phyloP scores from a whole-genome alignment of 2,888 invertebrate genomes.

The Pyralis farinalis region DNA sequence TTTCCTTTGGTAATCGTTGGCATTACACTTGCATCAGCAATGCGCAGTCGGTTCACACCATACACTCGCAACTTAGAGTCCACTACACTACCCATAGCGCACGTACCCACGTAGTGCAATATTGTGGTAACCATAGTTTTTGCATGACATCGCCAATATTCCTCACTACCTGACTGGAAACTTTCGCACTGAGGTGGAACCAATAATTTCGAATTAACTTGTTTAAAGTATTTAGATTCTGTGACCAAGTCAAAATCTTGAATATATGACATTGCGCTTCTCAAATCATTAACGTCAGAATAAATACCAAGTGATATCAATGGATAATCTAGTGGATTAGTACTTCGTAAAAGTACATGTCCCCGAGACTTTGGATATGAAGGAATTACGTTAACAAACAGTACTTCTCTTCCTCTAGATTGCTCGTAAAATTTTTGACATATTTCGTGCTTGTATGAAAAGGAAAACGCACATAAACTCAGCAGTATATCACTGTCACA shows the following conservation, averaged over 20 bases:
- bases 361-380: slow-evolving; percentile 46
- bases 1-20: slow-evolving; percentile 58
- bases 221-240: slow-evolving; percentile 35
- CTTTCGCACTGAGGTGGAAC: slow-evolving; percentile 29
- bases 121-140: slow-evolving; percentile 77
- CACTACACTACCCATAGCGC: slow-evolving; percentile 88
- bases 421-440: slow-evolving; percentile 25
- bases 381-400: slow-evolving; percentile 23
- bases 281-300: slow-evolving; percentile 31
- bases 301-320: slow-evolving; percentile 33
- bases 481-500: slow-evolving; percentile 25
- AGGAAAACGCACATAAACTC: slow-evolving; percentile 25
- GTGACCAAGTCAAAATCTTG: slow-evolving; percentile 32
- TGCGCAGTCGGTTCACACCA: slow-evolving; percentile 21
- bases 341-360: slow-evolving; percentile 27
- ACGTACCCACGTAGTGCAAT: slow-evolving; percentile 85
- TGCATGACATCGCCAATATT: slow-evolving; percentile 38
- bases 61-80: slow-evolving; percentile 69
- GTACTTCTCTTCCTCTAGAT: slow-evolving; percentile 17
- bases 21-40: slow-evolving; percentile 41
- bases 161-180: slow-evolving; percentile 25
- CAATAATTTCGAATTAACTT: slow-evolving; percentile 27
- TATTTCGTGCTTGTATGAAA: slow-evolving; percentile 24
- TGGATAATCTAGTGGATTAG: slow-evolving; percentile 36
- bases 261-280: slow-evolving; percentile 27